These are phyloP conservation scores for Cherax destructor DNA, from an alignment of 1,140 invertebrate species.

Conservation along the genomic window DNA sequence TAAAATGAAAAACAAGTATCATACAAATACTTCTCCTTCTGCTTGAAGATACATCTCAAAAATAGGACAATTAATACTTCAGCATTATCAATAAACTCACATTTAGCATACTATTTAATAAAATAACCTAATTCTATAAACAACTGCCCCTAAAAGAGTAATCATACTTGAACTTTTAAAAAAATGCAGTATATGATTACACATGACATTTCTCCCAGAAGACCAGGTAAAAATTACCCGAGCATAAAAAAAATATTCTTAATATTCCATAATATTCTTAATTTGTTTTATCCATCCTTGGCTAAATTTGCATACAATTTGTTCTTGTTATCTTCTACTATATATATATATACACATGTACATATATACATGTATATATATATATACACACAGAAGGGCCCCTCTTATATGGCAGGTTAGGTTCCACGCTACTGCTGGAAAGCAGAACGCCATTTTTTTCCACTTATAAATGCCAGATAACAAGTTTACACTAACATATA, in stretches of 20 bases:
- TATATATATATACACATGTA: too few species aligned
- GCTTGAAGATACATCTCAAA: conserved; percentile 34
- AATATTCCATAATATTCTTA: background rate
- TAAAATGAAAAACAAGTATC: conserved; percentile 30
- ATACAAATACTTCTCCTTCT: conserved; percentile 34
- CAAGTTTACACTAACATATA: too few species aligned
- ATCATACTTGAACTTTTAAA: conserved; percentile 30
- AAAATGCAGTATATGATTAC: conserved; percentile 26
- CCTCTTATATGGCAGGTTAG: too few species aligned
- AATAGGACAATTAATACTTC: conserved; percentile 49
- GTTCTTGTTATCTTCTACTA: background rate
- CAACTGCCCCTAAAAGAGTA: conserved; percentile 37
- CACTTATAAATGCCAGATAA: too few species aligned
- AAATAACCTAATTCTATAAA: conserved; percentile 48
- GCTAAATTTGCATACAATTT: background rate
- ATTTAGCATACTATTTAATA: conserved; percentile 47
- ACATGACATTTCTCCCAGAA: conserved; percentile 2
- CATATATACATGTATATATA: background rate
- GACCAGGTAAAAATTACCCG: conserved; percentile 5
- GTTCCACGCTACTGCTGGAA: too few species aligned
- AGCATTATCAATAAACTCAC: conserved; percentile 46
- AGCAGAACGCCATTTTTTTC: too few species aligned
- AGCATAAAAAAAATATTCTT: conserved; percentile 13
- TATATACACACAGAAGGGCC: too few species aligned
- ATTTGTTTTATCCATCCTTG: background rate